Evolutionary conservation across 2,888 invertebrate genomes (phyloP).

Genomic region (Dolichopus griseipennis): DNA sequence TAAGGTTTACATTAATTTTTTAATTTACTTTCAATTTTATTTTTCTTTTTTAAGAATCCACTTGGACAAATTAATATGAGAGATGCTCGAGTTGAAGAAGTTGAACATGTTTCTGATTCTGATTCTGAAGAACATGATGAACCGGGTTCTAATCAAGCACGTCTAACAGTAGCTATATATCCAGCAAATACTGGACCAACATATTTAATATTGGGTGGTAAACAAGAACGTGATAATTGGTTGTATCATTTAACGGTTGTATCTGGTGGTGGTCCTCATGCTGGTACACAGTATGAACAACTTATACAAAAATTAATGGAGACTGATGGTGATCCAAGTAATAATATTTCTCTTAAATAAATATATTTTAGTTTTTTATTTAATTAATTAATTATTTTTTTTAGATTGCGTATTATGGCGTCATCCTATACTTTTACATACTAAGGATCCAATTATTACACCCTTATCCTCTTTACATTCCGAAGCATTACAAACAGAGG

Average conservation of each 20-base stretch:
- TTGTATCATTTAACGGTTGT: conserved; percentile 81
- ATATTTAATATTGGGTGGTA: conserved; percentile 82
- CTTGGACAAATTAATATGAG: conserved; percentile 93
- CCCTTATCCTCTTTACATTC: conserved; percentile 86
- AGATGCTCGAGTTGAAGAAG: conserved; percentile 89
- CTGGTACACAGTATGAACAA: conserved; percentile 94
- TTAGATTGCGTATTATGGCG: conserved; percentile 84
- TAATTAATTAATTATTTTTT: conserved; percentile 18
- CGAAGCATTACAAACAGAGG: conserved; percentile 80
- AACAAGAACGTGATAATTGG: conserved; percentile 90
- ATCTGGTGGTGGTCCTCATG: conserved; percentile 81
- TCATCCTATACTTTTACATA: conserved; percentile 81
- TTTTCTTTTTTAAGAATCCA: conserved; percentile 58
- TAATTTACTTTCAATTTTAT: background rate
- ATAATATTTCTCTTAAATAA: conserved; percentile 21
- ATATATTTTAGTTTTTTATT: background rate
- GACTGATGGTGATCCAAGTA: conserved; percentile 85
- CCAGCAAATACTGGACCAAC: conserved; percentile 91
- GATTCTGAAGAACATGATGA: conserved; percentile 80
- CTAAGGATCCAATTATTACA: conserved; percentile 81
- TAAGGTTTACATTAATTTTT: no score
- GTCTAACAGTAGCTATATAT: conserved; percentile 86
- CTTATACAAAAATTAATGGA: conserved; percentile 93
- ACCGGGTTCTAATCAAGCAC: conserved; percentile 58
- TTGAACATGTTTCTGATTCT: conserved; percentile 85